These are phyloP conservation scores for Battus philenor DNA, from an alignment of 1,140 invertebrate genomes.

Conservation along the genomic window DNA sequence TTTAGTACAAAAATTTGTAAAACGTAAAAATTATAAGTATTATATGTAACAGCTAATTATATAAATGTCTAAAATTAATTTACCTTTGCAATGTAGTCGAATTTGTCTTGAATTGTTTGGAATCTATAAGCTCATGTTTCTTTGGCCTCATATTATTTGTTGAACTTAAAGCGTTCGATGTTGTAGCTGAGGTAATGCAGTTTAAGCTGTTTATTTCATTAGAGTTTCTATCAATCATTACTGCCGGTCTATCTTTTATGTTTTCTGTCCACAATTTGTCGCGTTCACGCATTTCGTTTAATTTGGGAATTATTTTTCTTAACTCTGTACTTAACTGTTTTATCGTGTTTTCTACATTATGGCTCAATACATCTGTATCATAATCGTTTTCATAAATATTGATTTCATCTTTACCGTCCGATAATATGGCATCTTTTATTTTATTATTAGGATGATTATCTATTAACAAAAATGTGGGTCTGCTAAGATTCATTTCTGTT, in stretches of 20 bases:
- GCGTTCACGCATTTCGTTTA: slow-evolving; percentile 65
- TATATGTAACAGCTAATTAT: too few species aligned
- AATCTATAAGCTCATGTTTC: slow-evolving; percentile 16
- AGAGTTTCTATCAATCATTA: slow-evolving; percentile 53
- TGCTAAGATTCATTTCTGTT: slow-evolving; percentile 61
- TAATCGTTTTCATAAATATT: slow-evolving; percentile 56
- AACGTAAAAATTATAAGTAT: too few species aligned
- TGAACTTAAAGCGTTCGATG: slow-evolving; percentile 13
- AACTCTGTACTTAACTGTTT: slow-evolving; percentile 65
- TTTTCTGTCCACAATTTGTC: slow-evolving; percentile 55
- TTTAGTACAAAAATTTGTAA: too few species aligned
- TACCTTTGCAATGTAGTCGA: slow-evolving; percentile 25
- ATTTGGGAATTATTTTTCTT: slow-evolving; percentile 67
- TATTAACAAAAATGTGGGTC: slow-evolving; percentile 66
- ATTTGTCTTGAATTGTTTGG: slow-evolving; percentile 23
- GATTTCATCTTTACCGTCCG: slow-evolving; percentile 70
- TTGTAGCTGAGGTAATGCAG: slow-evolving; percentile 11
- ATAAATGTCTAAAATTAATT: too few species aligned
- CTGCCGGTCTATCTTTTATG: slow-evolving; percentile 27
- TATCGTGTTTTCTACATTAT: slow-evolving; percentile 66
- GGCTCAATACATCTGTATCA: slow-evolving; percentile 53
- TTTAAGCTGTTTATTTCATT: slow-evolving; percentile 43
- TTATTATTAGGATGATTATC: slow-evolving; percentile 57
- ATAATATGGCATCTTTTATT: slow-evolving; percentile 75
- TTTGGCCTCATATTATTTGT: slow-evolving; percentile 11